Percentiles rank a stretch among this genome's conserved stretches.
These are phyloP conservation scores for Tyria jacobaeae DNA, from an alignment of 2,888 invertebrate species.

Conservation along the genomic window DNA sequence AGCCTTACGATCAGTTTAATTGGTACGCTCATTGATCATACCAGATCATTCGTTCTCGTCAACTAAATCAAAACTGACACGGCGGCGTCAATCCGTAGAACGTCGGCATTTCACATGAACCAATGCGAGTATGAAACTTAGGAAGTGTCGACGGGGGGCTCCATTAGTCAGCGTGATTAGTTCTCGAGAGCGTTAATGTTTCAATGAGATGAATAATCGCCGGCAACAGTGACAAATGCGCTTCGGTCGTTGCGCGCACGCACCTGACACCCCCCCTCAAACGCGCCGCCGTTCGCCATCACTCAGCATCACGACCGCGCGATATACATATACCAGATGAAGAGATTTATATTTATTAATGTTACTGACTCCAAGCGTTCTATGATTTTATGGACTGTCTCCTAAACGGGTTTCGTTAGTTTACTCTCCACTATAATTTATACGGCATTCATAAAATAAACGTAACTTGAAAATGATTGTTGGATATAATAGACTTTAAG, in stretches of 20 bases:
- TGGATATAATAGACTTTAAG: conserved; percentile 25
- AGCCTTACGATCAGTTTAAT: conserved; percentile 48
- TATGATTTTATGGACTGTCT: conserved; percentile 47
- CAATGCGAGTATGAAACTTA: conserved; percentile 76
- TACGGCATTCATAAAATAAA: conserved; percentile 39
- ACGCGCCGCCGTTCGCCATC: conserved; percentile 72
- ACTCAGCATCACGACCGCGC: conserved; percentile 75
- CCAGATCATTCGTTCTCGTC: conserved; percentile 71
- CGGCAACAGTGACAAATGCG: conserved; percentile 85
- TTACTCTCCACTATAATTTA: conserved; percentile 27
- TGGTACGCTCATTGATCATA: conserved; percentile 62
- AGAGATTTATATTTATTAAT: conserved; percentile 84
- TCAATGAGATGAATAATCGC: conserved; percentile 86
- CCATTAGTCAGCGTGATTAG: conserved; percentile 86
- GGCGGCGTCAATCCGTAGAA: conserved; percentile 61
- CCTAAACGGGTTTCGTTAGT: conserved; percentile 36
- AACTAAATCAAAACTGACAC: conserved; percentile 65
- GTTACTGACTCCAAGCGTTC: conserved; percentile 64
- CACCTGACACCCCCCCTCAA: conserved; percentile 79
- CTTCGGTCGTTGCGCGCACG: conserved; percentile 75
- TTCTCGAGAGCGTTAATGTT: conserved; percentile 83
- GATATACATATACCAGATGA: conserved; percentile 77
- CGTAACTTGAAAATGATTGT: conserved; percentile 29
- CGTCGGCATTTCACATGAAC: conserved; percentile 64
- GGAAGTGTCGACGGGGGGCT: conserved; percentile 85